phyloP scores from a whole-genome alignment of 23 tunicate species.

The Styela clava region DNA sequence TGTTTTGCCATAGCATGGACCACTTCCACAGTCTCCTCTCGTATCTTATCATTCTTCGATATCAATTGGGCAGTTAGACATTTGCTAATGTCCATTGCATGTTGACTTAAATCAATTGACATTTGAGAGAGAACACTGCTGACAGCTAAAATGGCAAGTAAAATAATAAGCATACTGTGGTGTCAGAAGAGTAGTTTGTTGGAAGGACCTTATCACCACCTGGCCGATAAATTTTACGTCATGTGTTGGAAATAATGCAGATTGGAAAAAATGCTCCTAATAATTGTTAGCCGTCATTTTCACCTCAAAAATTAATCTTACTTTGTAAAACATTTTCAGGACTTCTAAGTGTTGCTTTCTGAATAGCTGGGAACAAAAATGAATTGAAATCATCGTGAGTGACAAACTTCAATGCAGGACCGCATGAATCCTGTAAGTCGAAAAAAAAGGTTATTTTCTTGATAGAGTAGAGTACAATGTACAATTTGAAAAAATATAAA shows the following conservation, averaged over 20 bases:
- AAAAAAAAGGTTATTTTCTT: slow-evolving; percentile 2
- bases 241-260: too few relatives aligned
- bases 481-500: background rate
- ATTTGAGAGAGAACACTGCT: slow-evolving; percentile 32
- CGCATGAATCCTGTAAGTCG: slow-evolving; percentile 37
- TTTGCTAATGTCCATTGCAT: slow-evolving; percentile 38
- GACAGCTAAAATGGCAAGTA: slow-evolving; percentile 30
- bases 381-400: slow-evolving; percentile 47
- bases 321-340: slow-evolving; percentile 66
- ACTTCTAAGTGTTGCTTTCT: slow-evolving; percentile 68
- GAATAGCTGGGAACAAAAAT: slow-evolving; percentile 60
- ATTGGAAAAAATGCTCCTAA: too few relatives aligned
- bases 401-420: slow-evolving; percentile 34
- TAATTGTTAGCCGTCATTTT: too few relatives aligned
- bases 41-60: slow-evolving; percentile 49
- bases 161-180: background rate
- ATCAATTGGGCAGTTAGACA: slow-evolving; percentile 55
- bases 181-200: background rate
- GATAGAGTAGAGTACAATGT: background rate
- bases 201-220: too few relatives aligned
- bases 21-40: slow-evolving; percentile 40
- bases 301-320: too few relatives aligned
- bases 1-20: slow-evolving; percentile 47
- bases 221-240: too few relatives aligned
- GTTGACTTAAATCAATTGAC: slow-evolving; percentile 75